phyloP scores from a whole-genome alignment of 2,797 vertebrate genomes.

The Sardinella longiceps region DNA sequence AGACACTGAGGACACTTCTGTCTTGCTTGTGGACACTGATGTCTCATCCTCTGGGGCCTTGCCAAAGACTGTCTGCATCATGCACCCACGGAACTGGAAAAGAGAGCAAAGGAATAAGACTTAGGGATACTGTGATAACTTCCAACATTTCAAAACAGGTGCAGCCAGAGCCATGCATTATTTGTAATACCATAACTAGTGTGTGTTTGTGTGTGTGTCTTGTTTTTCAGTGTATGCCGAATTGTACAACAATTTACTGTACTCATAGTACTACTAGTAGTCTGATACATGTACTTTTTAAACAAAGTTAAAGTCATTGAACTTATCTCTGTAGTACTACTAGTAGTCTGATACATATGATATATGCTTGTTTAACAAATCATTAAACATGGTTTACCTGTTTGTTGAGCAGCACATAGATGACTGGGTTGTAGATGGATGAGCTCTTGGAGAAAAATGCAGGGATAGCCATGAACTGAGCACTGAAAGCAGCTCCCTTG shows the following conservation, averaged over 20 bases:
- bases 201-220: no score
- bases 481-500: conserved; percentile 73
- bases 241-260: no score
- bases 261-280: no score
- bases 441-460: conserved; percentile 87
- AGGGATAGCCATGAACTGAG: conserved; percentile 79
- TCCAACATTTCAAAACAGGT: neutral
- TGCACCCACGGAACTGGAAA: conserved; percentile 72
- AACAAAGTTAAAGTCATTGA: no score
- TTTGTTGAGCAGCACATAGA: conserved; percentile 73
- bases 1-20: conserved; percentile 72
- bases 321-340: no score
- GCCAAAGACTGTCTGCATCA: conserved; percentile 74
- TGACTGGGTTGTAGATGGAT: conserved; percentile 78
- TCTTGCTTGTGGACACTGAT: conserved; percentile 72
- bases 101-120: rapidly evolving
- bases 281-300: no score
- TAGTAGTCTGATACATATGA: no score
- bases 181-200: no score
- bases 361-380: no score
- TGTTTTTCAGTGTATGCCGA: no score
- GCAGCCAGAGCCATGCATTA: no score
- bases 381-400: conserved; percentile 73
- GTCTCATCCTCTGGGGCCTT: conserved; percentile 73
- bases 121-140: neutral